A percentile compares a stretch with the other conserved stretches of the same genome.
Evolutionary conservation across 2,888 invertebrate species (phyloP).

Genomic region (Oxytorus armatus): DNA sequence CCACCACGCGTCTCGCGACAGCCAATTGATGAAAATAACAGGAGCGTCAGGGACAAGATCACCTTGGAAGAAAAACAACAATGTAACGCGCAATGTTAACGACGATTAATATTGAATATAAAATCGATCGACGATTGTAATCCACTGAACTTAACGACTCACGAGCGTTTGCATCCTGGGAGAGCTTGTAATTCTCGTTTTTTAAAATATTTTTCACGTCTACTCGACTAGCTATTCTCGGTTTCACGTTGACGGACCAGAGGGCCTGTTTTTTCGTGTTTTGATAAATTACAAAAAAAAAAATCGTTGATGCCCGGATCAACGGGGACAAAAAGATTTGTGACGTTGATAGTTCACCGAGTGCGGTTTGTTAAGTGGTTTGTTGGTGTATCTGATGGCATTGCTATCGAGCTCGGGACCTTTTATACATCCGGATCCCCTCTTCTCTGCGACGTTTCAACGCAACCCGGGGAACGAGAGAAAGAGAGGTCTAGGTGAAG

Average conservation of each 20-base stretch:
- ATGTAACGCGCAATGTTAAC: neutral
- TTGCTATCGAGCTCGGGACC: slow-evolving; percentile 81
- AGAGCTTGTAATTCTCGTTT: too few species aligned
- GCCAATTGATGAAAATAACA: slow-evolving; percentile 72
- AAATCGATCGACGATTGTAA: too few species aligned
- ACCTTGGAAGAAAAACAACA: slow-evolving; percentile 66
- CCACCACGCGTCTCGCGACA: slow-evolving; percentile 72
- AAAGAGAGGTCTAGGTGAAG: slow-evolving; percentile 85
- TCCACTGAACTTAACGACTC: slow-evolving; percentile 72
- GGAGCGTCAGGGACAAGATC: slow-evolving; percentile 74
- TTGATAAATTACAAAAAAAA: neutral
- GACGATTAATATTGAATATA: too few species aligned
- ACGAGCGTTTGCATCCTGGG: slow-evolving; percentile 78
- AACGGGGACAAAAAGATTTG: neutral
- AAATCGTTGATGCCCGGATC: too few species aligned
- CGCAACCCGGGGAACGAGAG: slow-evolving; percentile 68
- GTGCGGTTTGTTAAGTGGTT: slow-evolving; percentile 72
- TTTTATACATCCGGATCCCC: slow-evolving; percentile 83
- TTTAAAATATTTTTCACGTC: neutral
- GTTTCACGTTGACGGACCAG: too few species aligned
- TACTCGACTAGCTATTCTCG: too few species aligned
- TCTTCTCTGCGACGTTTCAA: slow-evolving; percentile 69
- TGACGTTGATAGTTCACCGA: neutral
- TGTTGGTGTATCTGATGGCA: slow-evolving; percentile 81
- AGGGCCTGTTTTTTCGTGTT: neutral